Evolutionary conservation across 2,113 vertebrate species (phyloP).

Genomic region (Picathartes gymnocephalus): DNA sequence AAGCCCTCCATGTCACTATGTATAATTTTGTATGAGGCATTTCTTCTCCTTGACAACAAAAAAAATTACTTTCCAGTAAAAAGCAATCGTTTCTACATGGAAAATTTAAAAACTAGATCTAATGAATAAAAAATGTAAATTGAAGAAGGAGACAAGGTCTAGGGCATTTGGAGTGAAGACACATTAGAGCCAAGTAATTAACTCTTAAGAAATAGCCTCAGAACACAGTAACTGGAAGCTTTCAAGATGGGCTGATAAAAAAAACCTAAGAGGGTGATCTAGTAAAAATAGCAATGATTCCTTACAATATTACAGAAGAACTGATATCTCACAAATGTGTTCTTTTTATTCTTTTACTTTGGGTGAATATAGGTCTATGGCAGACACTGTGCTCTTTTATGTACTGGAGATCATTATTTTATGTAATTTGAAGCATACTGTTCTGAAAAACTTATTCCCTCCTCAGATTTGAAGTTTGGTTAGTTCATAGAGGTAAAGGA

Average conservation of each 20-base stretch:
- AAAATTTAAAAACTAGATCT: background rate
- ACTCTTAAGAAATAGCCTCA: background rate
- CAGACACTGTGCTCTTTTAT: background rate
- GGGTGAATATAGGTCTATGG: background rate
- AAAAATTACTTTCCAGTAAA: background rate
- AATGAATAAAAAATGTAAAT: background rate
- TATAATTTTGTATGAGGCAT: background rate
- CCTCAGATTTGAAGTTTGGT: background rate
- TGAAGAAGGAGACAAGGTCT: background rate
- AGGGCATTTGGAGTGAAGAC: background rate
- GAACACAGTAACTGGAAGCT: background rate
- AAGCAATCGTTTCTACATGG: background rate
- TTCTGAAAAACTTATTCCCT: background rate
- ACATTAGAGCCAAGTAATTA: background rate
- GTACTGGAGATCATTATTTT: background rate
- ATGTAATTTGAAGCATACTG: background rate
- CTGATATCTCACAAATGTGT: background rate
- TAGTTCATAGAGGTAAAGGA: background rate
- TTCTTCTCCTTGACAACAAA: background rate
- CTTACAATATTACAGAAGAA: background rate
- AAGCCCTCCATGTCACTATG: background rate
- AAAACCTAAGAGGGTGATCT: background rate
- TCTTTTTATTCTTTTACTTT: background rate
- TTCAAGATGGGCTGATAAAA: background rate
- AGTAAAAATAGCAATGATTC: background rate